Evolutionary conservation across 1,140 invertebrate genomes (phyloP).

Genomic region (Vanessa atalanta): DNA sequence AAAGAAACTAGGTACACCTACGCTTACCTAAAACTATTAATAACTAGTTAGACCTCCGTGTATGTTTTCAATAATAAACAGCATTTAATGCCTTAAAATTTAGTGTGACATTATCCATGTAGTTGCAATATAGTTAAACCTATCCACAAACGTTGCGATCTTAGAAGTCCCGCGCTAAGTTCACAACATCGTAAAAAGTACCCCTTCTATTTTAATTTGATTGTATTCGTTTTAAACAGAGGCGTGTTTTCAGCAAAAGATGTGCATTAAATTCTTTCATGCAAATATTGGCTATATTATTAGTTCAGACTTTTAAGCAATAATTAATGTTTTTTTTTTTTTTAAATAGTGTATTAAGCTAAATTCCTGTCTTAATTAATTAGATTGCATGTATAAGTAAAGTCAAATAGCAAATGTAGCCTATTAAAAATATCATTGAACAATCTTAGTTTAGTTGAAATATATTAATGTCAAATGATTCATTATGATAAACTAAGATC

Average conservation of each 20-base stretch:
- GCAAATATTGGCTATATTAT: background rate
- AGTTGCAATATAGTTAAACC: background rate
- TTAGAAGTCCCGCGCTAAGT: background rate
- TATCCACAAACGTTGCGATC: background rate
- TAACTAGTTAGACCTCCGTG: constrained; percentile 32
- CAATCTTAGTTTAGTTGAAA: background rate
- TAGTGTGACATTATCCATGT: background rate
- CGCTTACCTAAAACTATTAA: constrained; percentile 16
- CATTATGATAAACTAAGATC: background rate
- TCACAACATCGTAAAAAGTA: background rate
- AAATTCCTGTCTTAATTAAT: background rate
- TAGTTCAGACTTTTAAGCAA: constrained; percentile 1
- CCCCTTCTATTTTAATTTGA: background rate
- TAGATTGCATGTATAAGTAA: background rate
- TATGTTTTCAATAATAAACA: constrained; percentile 22
- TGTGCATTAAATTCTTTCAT: background rate
- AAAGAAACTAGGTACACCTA: background rate
- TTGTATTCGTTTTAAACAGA: background rate
- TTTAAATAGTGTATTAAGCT: background rate
- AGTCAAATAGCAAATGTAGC: constrained; percentile 1
- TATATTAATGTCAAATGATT: background rate
- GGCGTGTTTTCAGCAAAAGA: background rate
- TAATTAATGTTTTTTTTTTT: background rate
- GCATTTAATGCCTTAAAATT: constrained; percentile 24
- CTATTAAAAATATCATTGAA: constrained; percentile 3